Percentiles rank a stretch among this genome's conserved stretches.
phyloP scores from a whole-genome alignment of 37 sponge, comb jelly and placozoan species.

The Aplysina aerophoba region DNA sequence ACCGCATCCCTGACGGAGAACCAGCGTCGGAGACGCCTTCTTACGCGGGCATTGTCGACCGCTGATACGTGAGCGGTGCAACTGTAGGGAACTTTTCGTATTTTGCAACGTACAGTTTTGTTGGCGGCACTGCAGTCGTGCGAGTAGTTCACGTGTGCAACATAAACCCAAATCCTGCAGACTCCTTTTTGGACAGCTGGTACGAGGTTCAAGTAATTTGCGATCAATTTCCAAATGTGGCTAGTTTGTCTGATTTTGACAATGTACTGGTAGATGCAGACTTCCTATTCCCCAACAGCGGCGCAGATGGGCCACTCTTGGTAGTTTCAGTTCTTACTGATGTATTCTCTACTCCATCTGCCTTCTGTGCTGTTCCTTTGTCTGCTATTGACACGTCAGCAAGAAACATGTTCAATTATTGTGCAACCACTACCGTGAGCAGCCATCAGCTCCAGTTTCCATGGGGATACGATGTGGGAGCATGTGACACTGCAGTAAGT shows the following conservation, averaged over 20 bases:
- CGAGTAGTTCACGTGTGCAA: slow-evolving; percentile 15
- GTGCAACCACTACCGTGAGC: no score
- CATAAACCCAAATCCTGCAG: no score
- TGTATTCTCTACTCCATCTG: background rate
- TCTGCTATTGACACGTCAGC: background rate
- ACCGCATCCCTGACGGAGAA: background rate
- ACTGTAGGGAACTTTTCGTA: slow-evolving; percentile 20
- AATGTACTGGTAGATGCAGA: background rate
- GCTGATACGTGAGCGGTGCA: background rate
- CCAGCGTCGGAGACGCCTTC: no score
- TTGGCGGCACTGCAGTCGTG: background rate
- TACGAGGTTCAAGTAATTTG: slow-evolving; percentile 19
- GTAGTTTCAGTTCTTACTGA: background rate
- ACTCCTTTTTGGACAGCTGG: slow-evolving; percentile 14
- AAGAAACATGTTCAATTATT: background rate
- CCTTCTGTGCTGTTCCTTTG: background rate
- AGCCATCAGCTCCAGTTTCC: no score
- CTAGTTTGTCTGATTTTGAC: background rate
- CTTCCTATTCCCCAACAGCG: background rate
- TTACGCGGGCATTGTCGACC: no score
- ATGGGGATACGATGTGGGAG: background rate
- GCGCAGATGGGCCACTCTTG: background rate
- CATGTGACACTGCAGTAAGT: background rate
- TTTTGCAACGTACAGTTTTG: background rate
- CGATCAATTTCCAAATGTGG: no score